Base-by-base conservation (phyloP, 2,888 invertebrate species). In the Barypeithes pellucidus region DNA sequence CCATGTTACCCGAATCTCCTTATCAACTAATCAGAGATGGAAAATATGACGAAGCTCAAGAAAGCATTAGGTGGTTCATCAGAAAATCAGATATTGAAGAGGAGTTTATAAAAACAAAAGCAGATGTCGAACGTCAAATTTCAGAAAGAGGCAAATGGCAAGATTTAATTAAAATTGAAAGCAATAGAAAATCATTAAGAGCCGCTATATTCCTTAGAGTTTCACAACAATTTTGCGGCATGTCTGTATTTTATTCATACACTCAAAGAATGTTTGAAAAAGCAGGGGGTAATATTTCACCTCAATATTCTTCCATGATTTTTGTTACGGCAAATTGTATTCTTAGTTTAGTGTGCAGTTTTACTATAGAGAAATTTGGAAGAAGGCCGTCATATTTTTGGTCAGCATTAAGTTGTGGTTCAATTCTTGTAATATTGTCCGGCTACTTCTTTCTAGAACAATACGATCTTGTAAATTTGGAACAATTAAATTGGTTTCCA, bases 211-310 rank as follows among this genome's bases (percentile, higher is more conserved):
- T 84, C 52, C 67, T 83, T 11, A 76, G 84, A 67, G 75, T 77
- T 3, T 78, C 80, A n/a, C 84, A 84, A 75, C 83, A 83, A 72
- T 73, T 84, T n/a, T 77, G 79, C 14, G 85, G 85, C 8, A 77
- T 81, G 24, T 68, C 77, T 1, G 78, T 80, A 1, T 82, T 84
- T 69, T 73, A 76, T 4, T 77, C 80, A 0, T 83, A 83, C 57
- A 80, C 82, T 1, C 82, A 84, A 65, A 79, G 79, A 29, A 82
- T 85, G 60, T 85, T 85, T 67, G 77, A 80, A 54, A 79, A 82
- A 78, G 81, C 84, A 9, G 84, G 83, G 29, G 82, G 82, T 9
- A 77, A 80, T 62, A 72, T 85, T 1, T 79, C 80, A 3, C 79
- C 83, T 9, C 81, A 78, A 67, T 72, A 78, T 7, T 82, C 83